Evolutionary conservation across 2,797 vertebrate genomes (phyloP).

Genomic region (Falco columbarius): DNA sequence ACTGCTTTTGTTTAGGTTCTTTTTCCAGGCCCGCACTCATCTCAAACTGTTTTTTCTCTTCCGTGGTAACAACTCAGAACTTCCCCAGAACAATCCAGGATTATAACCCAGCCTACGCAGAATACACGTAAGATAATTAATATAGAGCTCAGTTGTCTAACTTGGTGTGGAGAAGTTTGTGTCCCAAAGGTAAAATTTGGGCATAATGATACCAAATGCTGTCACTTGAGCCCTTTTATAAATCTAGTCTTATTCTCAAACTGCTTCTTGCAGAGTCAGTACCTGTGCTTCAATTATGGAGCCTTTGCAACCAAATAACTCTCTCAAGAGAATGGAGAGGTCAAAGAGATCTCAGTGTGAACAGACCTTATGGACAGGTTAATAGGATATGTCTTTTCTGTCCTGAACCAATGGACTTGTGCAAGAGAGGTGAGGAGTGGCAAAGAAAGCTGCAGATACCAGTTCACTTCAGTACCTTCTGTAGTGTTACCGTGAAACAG

Average conservation of each 20-base stretch:
- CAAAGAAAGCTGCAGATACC: not conserved
- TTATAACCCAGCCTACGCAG: not conserved
- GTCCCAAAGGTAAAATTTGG: not conserved
- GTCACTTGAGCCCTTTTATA: not conserved
- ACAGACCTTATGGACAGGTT: not conserved
- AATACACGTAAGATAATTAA: not conserved
- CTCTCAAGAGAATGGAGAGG: not conserved
- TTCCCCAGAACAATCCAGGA: not conserved
- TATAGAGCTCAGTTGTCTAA: not conserved
- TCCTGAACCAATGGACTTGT: rapidly evolving
- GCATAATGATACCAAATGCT: not conserved
- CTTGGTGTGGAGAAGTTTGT: not conserved
- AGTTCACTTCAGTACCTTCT: not conserved
- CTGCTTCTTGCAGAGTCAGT: not conserved
- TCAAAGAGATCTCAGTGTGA: not conserved
- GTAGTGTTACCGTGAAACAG: not conserved
- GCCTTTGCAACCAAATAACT: not conserved
- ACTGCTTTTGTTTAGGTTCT: not conserved
- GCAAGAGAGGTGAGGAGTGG: not conserved
- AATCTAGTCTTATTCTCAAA: not conserved
- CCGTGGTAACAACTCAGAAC: not conserved
- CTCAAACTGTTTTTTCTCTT: not conserved
- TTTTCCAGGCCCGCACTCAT: not conserved
- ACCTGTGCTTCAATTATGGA: not conserved
- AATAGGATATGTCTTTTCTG: not conserved